A percentile compares a stretch with the other conserved stretches of the same genome.
phyloP scores from a whole-genome alignment of 2,797 vertebrate genomes.

The Pangasius sanitwongsei region DNA sequence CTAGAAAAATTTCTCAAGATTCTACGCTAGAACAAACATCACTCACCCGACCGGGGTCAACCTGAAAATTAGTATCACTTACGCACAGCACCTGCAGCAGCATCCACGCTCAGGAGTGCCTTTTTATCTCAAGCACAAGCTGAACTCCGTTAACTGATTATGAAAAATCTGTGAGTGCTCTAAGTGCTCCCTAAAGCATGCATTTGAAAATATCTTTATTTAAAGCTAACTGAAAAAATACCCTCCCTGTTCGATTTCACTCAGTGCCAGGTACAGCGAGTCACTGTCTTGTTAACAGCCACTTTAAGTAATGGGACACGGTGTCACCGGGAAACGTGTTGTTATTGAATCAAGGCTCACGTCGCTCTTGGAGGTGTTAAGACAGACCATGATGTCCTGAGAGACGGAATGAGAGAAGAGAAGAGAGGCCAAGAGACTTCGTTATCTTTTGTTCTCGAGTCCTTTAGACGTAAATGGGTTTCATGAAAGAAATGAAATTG shows the following conservation, averaged over 20 bases:
- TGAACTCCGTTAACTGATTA: neutral
- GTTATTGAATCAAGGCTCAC: slow-evolving; percentile 35
- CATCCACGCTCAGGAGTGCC: neutral
- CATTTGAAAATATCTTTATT: slow-evolving; percentile 5
- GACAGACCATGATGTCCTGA: neutral
- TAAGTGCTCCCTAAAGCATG: neutral
- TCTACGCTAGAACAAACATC: slow-evolving; percentile 31
- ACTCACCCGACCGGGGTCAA: slow-evolving; percentile 29
- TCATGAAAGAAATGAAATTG: slow-evolving; percentile 61
- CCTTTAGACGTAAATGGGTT: slow-evolving; percentile 56
- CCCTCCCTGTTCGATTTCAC: neutral
- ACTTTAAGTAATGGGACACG: slow-evolving; percentile 31
- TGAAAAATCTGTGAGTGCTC: neutral
- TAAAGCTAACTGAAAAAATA: neutral
- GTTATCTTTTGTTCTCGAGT: slow-evolving; percentile 37
- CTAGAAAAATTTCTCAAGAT: slow-evolving; percentile 47
- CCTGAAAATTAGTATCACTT: neutral
- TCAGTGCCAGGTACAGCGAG: slow-evolving; percentile 1
- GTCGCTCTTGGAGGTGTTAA: neutral
- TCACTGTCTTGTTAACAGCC: slow-evolving; percentile 16
- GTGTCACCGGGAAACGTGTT: slow-evolving; percentile 28
- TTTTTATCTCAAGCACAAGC: neutral
- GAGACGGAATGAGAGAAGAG: neutral
- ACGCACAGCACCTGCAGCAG: neutral
- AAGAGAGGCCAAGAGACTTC: slow-evolving; percentile 6